A percentile compares a stretch with the other conserved stretches of the same genome.
These are phyloP conservation scores for Euclidia mi DNA, from an alignment of 2,888 invertebrate species.

Conservation along the genomic window DNA sequence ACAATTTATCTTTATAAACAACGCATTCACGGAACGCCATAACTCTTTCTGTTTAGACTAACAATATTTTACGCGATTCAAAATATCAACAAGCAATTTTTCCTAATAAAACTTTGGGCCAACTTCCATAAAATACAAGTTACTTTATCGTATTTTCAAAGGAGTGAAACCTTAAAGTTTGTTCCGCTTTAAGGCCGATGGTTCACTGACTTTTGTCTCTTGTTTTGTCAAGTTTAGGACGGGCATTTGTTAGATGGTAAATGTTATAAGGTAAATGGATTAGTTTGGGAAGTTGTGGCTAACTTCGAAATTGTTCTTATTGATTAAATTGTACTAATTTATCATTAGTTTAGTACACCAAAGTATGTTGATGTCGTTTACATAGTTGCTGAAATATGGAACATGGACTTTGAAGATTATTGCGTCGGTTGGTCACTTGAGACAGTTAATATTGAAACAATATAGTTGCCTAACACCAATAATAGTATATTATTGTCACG, in stretches of 20 bases:
- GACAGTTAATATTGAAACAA: not conserved
- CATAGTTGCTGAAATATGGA: constrained; percentile 1
- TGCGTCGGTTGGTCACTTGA: not conserved
- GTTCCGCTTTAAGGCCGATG: constrained; percentile 40
- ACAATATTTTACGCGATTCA: constrained; percentile 43
- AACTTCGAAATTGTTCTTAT: constrained; percentile 22
- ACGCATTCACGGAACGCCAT: constrained; percentile 26
- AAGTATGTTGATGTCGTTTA: constrained; percentile 6
- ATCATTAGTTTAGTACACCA: constrained; percentile 2
- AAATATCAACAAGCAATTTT: constrained; percentile 52
- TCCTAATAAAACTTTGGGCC: constrained; percentile 54
- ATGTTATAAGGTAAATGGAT: constrained; percentile 37
- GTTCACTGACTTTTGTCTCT: constrained; percentile 45
- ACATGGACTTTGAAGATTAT: not conserved
- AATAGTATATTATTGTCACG: not conserved
- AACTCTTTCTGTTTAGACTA: constrained; percentile 34
- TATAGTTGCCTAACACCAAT: not conserved
- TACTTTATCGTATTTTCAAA: constrained; percentile 48
- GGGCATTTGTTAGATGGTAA: constrained; percentile 30
- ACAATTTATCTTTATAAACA: constrained; percentile 42
- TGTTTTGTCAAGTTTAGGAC: constrained; percentile 49
- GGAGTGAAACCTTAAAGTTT: constrained; percentile 53
- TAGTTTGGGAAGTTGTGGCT: constrained; percentile 23
- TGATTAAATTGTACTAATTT: constrained; percentile 11
- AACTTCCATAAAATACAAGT: constrained; percentile 54